Base-by-base conservation (phyloP, 2,888 invertebrate species). In the Cancer borealis region DNA sequence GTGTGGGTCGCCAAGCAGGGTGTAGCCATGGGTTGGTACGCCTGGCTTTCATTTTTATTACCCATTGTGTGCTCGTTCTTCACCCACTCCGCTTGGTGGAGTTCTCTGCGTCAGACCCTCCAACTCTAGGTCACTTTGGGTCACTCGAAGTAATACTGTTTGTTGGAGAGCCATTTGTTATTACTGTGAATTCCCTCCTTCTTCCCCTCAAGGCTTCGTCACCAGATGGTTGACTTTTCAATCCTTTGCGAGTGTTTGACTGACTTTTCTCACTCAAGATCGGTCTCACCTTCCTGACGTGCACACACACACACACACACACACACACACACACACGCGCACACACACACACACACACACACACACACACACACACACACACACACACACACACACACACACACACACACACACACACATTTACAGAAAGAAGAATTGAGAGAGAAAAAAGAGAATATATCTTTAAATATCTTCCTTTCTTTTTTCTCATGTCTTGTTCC, bases 1-100 rank as follows among this genome's bases (percentile, higher is more conserved):
- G 5, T 66, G 66, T 79, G 79, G 73, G 30, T 79, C 79, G 79
- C 79, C 10, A 30, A 17, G 79, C 79, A 79, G 79, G 30, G 79
- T 30, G 49, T 26, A n/a, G 26, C 6, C 10, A 3, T 79, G 30
- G 10, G 79, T 79, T 79, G 79, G 79, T 30, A 79, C 30, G 79
- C 30, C 79, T 30, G 30, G 79, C 79, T 79, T 79, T 79, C 79
- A 79, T 79, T 79, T 79, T 79, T 79, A 79, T 79, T 79, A 79
- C 79, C 79, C 79, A 79, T 79, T 79, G 79, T 79, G 79, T 79
- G 79, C 79, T 79, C 79, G 30, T 79, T 79, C 79, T 30, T 79
- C 79, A 79, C 79, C 30, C 79, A 79, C 26, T 79, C 79, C 30
- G 66, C 79, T 6, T n/a, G 73, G 73, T 26, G 26, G 73, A 26